These are phyloP conservation scores for Elysia crispata DNA, from an alignment of 2,888 invertebrate genomes.

Conservation along the genomic window DNA sequence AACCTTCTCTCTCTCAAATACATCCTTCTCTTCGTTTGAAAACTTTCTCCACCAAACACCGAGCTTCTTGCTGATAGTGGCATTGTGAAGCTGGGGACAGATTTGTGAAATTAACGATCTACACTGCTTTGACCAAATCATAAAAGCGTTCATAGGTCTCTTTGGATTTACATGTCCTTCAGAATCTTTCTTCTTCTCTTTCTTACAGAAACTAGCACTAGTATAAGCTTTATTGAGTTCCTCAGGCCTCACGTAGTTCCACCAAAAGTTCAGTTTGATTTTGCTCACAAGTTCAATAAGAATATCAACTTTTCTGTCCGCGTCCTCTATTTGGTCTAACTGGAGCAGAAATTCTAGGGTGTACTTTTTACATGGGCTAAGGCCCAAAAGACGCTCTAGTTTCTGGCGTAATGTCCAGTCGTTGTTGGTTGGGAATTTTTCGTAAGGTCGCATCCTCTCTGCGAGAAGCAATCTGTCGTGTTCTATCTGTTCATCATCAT, in stretches of 20 bases:
- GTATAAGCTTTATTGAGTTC: constrained; percentile 44
- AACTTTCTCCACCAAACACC: constrained; percentile 41
- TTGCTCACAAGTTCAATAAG: constrained; percentile 40
- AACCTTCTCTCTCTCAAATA: constrained; percentile 41
- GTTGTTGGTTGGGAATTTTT: constrained; percentile 37
- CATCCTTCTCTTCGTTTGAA: constrained; percentile 31
- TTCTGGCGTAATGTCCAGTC: constrained; percentile 37
- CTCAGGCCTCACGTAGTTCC: constrained; percentile 44
- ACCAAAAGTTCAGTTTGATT: constrained; percentile 26
- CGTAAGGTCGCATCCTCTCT: constrained; percentile 34
- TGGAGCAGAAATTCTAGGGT: constrained; percentile 22
- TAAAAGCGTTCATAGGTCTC: constrained; percentile 48
- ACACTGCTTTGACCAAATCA: constrained; percentile 47
- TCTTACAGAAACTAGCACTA: constrained; percentile 40
- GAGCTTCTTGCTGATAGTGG: constrained; percentile 40
- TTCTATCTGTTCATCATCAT: constrained; percentile 28
- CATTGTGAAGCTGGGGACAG: constrained; percentile 44
- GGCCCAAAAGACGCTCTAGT: constrained; percentile 10
- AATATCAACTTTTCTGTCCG: constrained; percentile 40
- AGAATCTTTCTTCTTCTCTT: constrained; percentile 46
- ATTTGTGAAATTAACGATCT: constrained; percentile 43
- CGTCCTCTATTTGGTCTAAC: constrained; percentile 31
- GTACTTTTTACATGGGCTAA: constrained; percentile 39
- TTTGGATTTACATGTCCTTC: constrained; percentile 41
- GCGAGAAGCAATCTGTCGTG: constrained; percentile 27